phyloP scores from a whole-genome alignment of 1,140 invertebrate genomes.

The Vollenhovia emeryi region DNA sequence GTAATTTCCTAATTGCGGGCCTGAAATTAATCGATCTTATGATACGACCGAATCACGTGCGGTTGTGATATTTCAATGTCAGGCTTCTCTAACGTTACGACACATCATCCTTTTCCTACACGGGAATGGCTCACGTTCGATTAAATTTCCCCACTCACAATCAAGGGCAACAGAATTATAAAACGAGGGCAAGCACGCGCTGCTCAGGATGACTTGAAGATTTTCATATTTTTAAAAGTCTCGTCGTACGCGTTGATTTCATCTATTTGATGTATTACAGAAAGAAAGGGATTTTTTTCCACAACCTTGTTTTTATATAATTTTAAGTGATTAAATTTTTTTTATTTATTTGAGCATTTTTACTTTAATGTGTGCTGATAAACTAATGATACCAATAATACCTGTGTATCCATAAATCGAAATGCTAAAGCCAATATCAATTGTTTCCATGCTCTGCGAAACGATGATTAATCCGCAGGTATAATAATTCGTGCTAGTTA shows the following conservation, averaged over 20 bases:
- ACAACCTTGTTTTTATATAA: neutral
- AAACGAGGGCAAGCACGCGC: conserved; percentile 2
- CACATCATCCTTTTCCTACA: neutral
- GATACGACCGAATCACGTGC: conserved; percentile 13
- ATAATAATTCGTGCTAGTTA: conserved; percentile 19
- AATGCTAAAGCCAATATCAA: conserved; percentile 31
- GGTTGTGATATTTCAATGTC: neutral
- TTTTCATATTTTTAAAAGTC: neutral
- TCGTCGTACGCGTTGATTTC: neutral
- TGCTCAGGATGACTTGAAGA: neutral
- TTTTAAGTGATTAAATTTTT: neutral
- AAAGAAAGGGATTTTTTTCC: neutral
- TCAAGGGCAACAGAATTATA: neutral
- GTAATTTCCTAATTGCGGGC: conserved; percentile 1
- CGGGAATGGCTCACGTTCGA: neutral
- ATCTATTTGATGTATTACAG: neutral
- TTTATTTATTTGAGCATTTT: neutral
- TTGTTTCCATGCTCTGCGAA: conserved; percentile 10
- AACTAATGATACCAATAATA: conserved; percentile 23
- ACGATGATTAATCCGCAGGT: conserved; percentile 24
- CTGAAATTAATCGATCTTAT: conserved; percentile 9
- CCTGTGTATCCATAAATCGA: conserved; percentile 33
- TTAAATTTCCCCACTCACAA: neutral
- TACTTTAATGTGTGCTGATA: neutral
- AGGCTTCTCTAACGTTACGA: neutral